These are phyloP conservation scores for Fulica atra DNA, from an alignment of 2,113 vertebrate species.

Conservation along the genomic window DNA sequence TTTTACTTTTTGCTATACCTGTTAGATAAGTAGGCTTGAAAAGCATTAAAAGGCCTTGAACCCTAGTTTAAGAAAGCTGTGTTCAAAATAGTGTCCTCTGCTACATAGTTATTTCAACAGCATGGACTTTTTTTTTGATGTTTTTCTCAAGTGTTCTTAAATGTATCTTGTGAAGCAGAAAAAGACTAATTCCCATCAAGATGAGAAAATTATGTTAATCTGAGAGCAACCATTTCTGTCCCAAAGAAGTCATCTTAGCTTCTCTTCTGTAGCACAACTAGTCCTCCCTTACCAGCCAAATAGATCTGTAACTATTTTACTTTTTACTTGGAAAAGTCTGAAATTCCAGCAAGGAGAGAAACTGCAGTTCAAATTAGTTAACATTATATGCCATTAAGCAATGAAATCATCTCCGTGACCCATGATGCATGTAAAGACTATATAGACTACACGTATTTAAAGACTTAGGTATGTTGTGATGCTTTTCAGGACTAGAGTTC, in stretches of 20 bases:
- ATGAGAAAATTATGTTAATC: no score
- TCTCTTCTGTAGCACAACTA: neutral
- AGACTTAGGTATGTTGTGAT: no score
- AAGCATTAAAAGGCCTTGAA: neutral
- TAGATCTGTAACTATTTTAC: neutral
- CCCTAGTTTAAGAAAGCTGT: no score
- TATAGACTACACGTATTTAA: no score
- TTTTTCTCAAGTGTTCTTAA: no score
- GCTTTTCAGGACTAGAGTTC: neutral
- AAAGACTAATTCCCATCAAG: no score
- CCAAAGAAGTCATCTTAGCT: neutral
- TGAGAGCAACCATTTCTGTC: no score
- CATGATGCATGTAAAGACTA: neutral
- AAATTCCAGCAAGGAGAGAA: neutral
- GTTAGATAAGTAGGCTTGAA: neutral
- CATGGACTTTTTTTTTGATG: no score
- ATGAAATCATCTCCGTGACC: neutral
- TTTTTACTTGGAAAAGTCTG: neutral
- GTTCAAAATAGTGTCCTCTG: neutral
- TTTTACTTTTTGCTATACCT: neutral
- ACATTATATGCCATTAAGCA: neutral
- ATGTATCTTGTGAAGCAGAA: no score
- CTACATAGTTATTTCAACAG: no score
- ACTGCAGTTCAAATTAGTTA: accelerated
- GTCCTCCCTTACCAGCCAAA: neutral